Evolutionary conservation across 2,797 vertebrate species (phyloP), one percentile per base, ranked within the genome.

Genomic region (Cynopterus sphinx): DNA sequence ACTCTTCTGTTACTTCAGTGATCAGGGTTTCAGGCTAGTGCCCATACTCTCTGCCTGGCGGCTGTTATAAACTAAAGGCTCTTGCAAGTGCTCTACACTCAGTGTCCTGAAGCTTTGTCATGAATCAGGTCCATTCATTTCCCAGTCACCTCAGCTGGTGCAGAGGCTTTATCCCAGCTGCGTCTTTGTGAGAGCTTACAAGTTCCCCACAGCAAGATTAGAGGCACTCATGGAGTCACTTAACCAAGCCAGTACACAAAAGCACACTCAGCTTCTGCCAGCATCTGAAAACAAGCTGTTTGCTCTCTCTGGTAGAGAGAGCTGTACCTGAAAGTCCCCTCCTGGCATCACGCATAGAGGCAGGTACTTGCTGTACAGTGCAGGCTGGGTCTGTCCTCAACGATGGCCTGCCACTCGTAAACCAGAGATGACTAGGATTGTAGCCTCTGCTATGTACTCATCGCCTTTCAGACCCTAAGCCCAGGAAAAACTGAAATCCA

Each of bases 131-230:
- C 51, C 9, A 2, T 36, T 65, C n/a, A 5, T 53, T 81, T 92
- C 83, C 49, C 55, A 51, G 31, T 46, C 75, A 93, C 86, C 79
- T 57, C 55, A 53, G 68, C 94, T 82, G 53, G 63, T 61, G 41
- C 61, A 55, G 59, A 79, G 53, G 51, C 61, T 31, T 36, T 84
- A 79, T 79, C 71, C 89, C 81, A 51, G 73, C 43, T 33, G n/a
- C 84, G 81, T 70, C 61, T 85, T 79, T n/a, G 49, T 17, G 70
- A 26, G 49, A 63, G 70, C 36, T 94, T 74, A 81, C 33, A 87
- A 86, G 17, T 87, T 94, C 91, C 93, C 87, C 65, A 59, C 41
- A 84, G 70, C 59, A 73, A 85, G 74, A 61, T 65, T 39, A 85
- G 67, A 83, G 63, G 77, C 0, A 3, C 77, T 65, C 63, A 39